phyloP scores from a whole-genome alignment of 2,888 invertebrate species.

The Neoaliturus tenellus region DNA sequence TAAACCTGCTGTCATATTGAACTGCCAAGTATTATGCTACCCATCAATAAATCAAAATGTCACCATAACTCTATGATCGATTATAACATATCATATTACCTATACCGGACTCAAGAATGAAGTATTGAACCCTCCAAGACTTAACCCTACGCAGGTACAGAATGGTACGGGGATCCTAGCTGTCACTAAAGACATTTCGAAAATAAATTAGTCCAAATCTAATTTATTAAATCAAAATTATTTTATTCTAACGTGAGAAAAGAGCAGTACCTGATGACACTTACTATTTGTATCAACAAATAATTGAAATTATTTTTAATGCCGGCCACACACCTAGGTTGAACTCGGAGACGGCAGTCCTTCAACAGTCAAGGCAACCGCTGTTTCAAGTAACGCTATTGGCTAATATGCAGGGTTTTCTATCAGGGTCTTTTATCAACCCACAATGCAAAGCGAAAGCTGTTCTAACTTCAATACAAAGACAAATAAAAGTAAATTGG shows the following conservation, averaged over 20 bases:
- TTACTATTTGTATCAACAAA: slow-evolving; percentile 5
- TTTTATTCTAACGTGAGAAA: background rate
- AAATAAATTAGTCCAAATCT: background rate
- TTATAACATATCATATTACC: slow-evolving; percentile 40
- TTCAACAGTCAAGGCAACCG: background rate
- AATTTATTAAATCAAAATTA: background rate
- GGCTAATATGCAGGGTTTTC: slow-evolving; percentile 72
- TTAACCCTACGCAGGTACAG: slow-evolving; percentile 48
- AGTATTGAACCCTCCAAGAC: slow-evolving; percentile 38
- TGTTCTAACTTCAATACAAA: background rate
- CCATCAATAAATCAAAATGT: background rate
- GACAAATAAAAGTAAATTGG: too few species aligned
- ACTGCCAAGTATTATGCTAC: background rate
- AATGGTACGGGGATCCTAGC: slow-evolving; percentile 4
- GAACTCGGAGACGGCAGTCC: background rate
- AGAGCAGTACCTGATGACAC: background rate
- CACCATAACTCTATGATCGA: background rate
- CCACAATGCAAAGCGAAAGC: slow-evolving; percentile 70
- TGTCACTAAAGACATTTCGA: background rate
- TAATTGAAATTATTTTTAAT: background rate
- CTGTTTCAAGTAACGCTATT: slow-evolving; percentile 67
- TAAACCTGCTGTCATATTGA: slow-evolving; percentile 19
- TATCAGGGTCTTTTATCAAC: slow-evolving; percentile 73
- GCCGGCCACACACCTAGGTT: slow-evolving; percentile 2
- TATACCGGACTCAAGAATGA: background rate